Base-by-base conservation (phyloP, 2,888 invertebrate genomes). In the Lysandra bellargus region DNA sequence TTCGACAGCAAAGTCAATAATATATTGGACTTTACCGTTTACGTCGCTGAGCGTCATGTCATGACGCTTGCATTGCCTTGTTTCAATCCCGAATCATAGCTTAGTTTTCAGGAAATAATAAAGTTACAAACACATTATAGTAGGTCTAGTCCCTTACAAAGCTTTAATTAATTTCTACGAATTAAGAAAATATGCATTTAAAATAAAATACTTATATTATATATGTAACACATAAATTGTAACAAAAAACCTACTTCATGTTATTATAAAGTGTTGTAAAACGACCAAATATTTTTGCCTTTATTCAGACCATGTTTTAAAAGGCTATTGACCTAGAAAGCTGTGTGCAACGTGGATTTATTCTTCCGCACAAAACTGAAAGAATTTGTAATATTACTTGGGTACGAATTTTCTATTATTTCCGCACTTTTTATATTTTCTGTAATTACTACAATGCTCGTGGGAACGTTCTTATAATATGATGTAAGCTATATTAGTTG, bases 311-410 rank as follows among this genome's bases (percentile, higher is more conserved):
- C 74, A 74, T 44, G 44, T 44, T 74, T 44, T 74, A 74, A 74
- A 44, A 44, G 74, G 44, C 74, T 74, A 74, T 74, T 74, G 74
- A 44, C 74, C 74, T 74, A 74, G 74, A 74, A 74, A 74, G 74
- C 74, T 69, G 40, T 74, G 44, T 74, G 74, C 74, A 74, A 44
- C 74, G 74, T 40, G 44, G 74, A 74, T 44, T 74, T 74, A 74
- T 74, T 74, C 74, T 74, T 74, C 40, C 44, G 74, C 33, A 69
- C 17, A 69, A 69, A 69, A 69, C 69, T 69, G 14, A 69, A 69
- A 69, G 69, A 69, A 69, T 69, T 69, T 33, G 69, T 37, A 69
- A 69, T 69, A 69, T 69, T 69, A 69, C 69, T 69, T 69, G 69
- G 69, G 69, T 69, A 69, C 14, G 6, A 33, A 33, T 69, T 64